These are phyloP conservation scores for Coranthus polyacanthus DNA, from an alignment of 2,797 vertebrate species.

Conservation along the genomic window DNA sequence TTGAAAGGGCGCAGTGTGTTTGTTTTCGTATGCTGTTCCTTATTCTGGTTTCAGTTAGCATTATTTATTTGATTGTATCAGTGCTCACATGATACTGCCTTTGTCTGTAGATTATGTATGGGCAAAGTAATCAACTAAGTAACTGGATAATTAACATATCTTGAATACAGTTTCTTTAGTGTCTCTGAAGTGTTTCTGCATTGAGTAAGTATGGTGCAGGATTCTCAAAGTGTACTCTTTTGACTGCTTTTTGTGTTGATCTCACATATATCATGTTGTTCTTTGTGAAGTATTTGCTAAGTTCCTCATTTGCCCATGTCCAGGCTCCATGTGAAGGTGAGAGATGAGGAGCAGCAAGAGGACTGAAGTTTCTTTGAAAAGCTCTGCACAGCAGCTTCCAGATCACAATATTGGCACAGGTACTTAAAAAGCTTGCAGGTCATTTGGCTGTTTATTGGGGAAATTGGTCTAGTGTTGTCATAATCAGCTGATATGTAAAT, in stretches of 20 bases:
- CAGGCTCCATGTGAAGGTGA: conserved; percentile 82
- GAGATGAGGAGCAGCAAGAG: conserved; percentile 89
- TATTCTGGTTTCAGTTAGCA: conserved; percentile 2
- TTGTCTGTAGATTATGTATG: not conserved
- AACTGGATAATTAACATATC: too few relatives aligned
- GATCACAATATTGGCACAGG: conserved; percentile 85
- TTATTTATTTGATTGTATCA: not conserved
- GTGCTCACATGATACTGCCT: not conserved
- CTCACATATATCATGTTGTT: not conserved
- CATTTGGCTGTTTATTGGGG: not conserved
- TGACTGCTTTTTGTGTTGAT: not conserved
- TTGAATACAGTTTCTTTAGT: too few relatives aligned
- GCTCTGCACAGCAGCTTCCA: conserved; percentile 78
- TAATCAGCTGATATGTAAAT: not conserved
- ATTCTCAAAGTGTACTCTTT: not conserved
- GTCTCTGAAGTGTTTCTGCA: too few relatives aligned
- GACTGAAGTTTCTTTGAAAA: conserved; percentile 84
- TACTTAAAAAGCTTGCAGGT: conserved; percentile 56
- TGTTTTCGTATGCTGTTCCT: not conserved
- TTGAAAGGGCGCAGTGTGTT: not conserved
- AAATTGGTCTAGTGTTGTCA: not conserved
- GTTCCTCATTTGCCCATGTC: conserved; percentile 22
- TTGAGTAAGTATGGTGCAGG: too few relatives aligned
- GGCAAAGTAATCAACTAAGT: too few relatives aligned
- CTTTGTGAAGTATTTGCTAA: not conserved